Base-by-base conservation (phyloP, 1,140 invertebrate species). In the Leptinotarsa undecemlineata region DNA sequence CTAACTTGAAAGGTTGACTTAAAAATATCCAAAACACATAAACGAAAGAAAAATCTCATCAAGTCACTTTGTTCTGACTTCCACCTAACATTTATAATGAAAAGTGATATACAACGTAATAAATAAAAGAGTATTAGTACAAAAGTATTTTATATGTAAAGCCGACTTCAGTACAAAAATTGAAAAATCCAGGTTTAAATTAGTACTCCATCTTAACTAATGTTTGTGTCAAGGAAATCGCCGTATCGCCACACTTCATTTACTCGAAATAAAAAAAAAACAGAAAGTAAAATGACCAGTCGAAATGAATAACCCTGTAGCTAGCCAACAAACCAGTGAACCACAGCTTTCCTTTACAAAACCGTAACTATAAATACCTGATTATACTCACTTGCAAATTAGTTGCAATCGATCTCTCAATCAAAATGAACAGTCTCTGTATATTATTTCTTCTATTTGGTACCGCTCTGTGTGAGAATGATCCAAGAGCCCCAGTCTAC, bases 401-500 rank as follows among this genome's bases (percentile, higher is more conserved):
- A 23, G 20, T 64, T 64, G 26, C 63, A 33, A 64, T 15, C 63
- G 20, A 21, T n/a, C 20, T 23, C 20, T 33, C 20, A 64, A 15
- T 19, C 17, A 64, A 23, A 64, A 64, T 64, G 63, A 21, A 23
- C 11, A 64, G 63, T 19, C 0, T 33, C 14, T 19, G 17, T 17
- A 17, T 64, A 33, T 0, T 21, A n/a, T 48, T 74, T 42, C 47
- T 47, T 33, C 60, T 68, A 21, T 73, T 71, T n/a, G 20, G 48
- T 47, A 61, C 19, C 33, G 48, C 13, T 60, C 15, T 75, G 19
- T 73, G 76, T 51, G 68, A 75, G 4, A 75, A 78, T 57, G 68
- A 21, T 48, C 51, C 69, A 23, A 60, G 74, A 42, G 64, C 79
- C 67, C 83, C 82, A 15, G 13, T 81, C 19, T 82, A 82, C 71